phyloP scores from a whole-genome alignment of 2,797 vertebrate species.

The Melanotaenia boesemani region DNA sequence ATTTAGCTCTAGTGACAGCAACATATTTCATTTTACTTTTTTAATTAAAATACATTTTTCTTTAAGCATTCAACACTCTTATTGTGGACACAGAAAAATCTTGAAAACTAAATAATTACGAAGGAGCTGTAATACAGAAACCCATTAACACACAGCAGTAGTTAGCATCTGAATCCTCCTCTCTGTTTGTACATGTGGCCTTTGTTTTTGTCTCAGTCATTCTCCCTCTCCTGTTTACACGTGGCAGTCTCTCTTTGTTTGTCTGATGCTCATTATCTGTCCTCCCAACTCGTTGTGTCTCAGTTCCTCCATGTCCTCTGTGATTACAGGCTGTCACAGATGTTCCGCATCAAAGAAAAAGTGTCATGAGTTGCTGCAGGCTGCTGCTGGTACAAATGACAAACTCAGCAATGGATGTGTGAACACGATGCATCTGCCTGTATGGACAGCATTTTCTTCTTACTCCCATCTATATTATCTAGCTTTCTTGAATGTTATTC shows the following conservation, averaged over 20 bases:
- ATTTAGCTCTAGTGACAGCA: constrained; percentile 14
- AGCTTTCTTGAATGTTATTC: background rate
- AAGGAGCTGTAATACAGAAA: constrained; percentile 6
- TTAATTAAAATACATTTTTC: background rate
- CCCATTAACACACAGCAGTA: background rate
- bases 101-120: constrained; percentile 15
- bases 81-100: background rate
- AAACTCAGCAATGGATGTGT: constrained; percentile 41
- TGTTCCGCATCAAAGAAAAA: constrained; percentile 55
- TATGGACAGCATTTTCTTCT: constrained; percentile 11
- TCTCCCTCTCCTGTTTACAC: constrained; percentile 48
- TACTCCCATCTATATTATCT: background rate
- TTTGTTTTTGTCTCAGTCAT: constrained; percentile 21
- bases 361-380: constrained; percentile 41
- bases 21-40: constrained; percentile 1
- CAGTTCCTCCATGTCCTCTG: constrained; percentile 11
- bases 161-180: constrained; percentile 18
- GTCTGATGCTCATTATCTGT: constrained; percentile 41
- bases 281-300: constrained; percentile 35
- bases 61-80: background rate
- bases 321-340: constrained; percentile 54
- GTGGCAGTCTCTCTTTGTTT: constrained; percentile 45
- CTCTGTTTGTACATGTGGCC: constrained; percentile 62
- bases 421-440: constrained; percentile 20
- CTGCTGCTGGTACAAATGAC: constrained; percentile 36